A percentile compares a stretch with the other conserved stretches of the same genome.
These are phyloP conservation scores for Gallinago undulata DNA, from an alignment of 2,113 vertebrate genomes.

Conservation along the genomic window DNA sequence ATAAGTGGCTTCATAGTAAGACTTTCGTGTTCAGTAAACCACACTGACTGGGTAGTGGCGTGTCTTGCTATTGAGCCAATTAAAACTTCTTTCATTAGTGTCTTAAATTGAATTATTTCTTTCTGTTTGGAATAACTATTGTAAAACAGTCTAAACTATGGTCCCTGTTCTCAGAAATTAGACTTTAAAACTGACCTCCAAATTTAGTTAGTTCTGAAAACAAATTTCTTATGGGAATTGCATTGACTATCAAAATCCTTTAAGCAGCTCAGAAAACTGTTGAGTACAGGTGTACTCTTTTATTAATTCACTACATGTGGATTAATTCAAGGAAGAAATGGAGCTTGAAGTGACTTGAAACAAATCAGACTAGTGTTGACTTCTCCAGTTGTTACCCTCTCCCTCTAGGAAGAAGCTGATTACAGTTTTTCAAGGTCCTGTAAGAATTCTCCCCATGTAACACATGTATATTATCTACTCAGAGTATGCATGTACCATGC, in stretches of 20 bases:
- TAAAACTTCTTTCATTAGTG: neutral
- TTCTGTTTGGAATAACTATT: neutral
- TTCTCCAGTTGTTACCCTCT: neutral
- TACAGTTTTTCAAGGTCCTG: neutral
- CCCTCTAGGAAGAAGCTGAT: neutral
- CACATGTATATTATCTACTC: neutral
- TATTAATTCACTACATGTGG: neutral
- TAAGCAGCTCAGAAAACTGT: neutral
- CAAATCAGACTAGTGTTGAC: neutral
- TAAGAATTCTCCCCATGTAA: neutral
- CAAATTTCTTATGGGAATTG: neutral
- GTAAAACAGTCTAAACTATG: neutral
- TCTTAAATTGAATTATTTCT: neutral
- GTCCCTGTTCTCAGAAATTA: neutral
- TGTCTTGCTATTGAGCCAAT: neutral
- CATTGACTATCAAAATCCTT: neutral
- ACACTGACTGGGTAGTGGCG: too few relatives aligned
- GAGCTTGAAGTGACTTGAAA: neutral
- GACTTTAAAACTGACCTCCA: neutral
- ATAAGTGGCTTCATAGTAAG: neutral
- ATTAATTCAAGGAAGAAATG: neutral
- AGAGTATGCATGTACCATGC: rapidly evolving
- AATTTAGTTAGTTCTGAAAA: neutral
- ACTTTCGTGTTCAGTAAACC: neutral
- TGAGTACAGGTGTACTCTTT: neutral